Conservation (phyloP, 1,140 invertebrate genomes). For the Ooceraea biroi region DNA sequence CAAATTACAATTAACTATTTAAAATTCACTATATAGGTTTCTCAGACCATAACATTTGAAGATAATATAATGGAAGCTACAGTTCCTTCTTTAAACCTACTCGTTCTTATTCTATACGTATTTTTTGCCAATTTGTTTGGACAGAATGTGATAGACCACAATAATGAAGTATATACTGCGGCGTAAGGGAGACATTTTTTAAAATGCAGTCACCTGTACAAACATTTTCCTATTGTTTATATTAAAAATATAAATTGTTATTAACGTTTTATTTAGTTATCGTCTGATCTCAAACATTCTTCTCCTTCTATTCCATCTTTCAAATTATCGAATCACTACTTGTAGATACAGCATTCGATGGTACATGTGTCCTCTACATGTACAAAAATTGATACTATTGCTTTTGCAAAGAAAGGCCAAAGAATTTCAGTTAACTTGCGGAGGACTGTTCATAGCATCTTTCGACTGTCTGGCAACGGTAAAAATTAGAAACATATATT, state of each 20-base stretch:
- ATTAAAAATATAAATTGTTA: too few relatives aligned
- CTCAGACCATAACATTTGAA: not conserved
- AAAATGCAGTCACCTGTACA: not conserved
- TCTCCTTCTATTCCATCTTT: not conserved
- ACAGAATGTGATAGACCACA: conserved; percentile 11
- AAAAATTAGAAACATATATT: too few relatives aligned
- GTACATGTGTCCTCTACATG: conserved; percentile 6
- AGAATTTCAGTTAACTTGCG: not conserved
- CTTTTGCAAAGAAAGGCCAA: conserved; percentile 2
- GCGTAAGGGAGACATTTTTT: conserved; percentile 9
- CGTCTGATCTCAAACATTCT: too few relatives aligned
- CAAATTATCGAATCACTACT: not conserved
- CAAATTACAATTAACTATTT: not conserved
- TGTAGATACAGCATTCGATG: not conserved
- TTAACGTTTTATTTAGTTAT: too few relatives aligned
- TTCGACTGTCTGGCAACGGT: conserved; percentile 2
- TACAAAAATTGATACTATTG: conserved; percentile 28
- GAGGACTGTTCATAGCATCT: not conserved
- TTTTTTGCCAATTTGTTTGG: not conserved
- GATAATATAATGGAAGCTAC: not conserved
- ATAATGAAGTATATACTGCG: not conserved
- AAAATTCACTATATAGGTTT: not conserved
- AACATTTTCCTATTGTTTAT: too few relatives aligned
- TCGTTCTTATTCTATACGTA: not conserved
- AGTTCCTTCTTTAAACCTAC: accelerated